Evolutionary conservation across 2,888 invertebrate genomes (phyloP).

Genomic region (Liodrosophila aerea): DNA sequence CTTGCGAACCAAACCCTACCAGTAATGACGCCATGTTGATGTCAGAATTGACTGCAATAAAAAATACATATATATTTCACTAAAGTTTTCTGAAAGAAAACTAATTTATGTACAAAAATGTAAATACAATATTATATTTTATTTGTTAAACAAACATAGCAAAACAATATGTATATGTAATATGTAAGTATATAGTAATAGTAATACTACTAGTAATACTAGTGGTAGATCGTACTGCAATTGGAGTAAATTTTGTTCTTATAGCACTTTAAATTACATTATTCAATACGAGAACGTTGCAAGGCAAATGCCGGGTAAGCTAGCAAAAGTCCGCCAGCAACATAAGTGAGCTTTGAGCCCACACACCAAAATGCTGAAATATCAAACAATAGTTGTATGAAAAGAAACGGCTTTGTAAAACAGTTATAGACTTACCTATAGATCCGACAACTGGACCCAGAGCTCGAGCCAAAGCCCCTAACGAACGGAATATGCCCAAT

Average conservation of each 20-base stretch:
- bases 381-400: slow-evolving; percentile 27
- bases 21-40: slow-evolving; percentile 48
- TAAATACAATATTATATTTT: slow-evolving; percentile 35
- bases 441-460: slow-evolving; percentile 95
- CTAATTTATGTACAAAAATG: too few relatives aligned
- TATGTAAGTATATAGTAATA: slow-evolving; percentile 49
- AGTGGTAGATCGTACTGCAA: too few relatives aligned
- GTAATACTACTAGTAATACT: slow-evolving; percentile 55
- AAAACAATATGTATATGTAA: too few relatives aligned
- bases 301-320: slow-evolving; percentile 89
- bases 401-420: background rate
- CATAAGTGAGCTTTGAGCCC: slow-evolving; percentile 92
- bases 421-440: slow-evolving; percentile 84
- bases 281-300: slow-evolving; percentile 79
- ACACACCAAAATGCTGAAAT: slow-evolving; percentile 94
- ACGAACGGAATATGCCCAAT: slow-evolving; percentile 95
- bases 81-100: too few relatives aligned
- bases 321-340: slow-evolving; percentile 89
- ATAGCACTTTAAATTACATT: slow-evolving; percentile 24
- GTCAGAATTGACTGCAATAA: slow-evolving; percentile 30
- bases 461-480: slow-evolving; percentile 96
- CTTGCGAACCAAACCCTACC: too few relatives aligned
- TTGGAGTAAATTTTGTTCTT: too few relatives aligned
- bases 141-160: slow-evolving; percentile 37
- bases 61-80: too few relatives aligned